Percentiles rank a stretch among this genome's conserved stretches.
phyloP scores from a whole-genome alignment of 1,140 invertebrate genomes.

The Thaumetopoea pityocampa region DNA sequence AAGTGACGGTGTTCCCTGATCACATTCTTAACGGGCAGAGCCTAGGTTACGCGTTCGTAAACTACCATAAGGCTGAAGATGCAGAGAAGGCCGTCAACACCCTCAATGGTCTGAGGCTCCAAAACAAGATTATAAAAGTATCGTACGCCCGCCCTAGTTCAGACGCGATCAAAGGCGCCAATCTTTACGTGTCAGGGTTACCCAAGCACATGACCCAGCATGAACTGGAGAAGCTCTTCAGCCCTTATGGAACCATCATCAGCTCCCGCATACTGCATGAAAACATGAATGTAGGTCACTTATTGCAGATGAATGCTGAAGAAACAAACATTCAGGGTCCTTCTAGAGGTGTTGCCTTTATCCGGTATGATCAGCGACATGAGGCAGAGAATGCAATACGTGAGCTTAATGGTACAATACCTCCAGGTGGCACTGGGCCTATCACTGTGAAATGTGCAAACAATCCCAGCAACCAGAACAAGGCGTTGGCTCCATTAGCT shows the following conservation, averaged over 20 bases:
- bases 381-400: slow-evolving; percentile 79
- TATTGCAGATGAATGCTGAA: slow-evolving; percentile 63
- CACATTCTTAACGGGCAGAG: slow-evolving; percentile 84
- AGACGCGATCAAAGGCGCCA: slow-evolving; percentile 93
- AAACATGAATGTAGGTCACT: slow-evolving; percentile 83
- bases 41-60: slow-evolving; percentile 93
- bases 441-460: slow-evolving; percentile 80
- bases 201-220: slow-evolving; percentile 91
- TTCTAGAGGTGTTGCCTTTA: slow-evolving; percentile 79
- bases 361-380: slow-evolving; percentile 78
- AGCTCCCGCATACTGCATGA: slow-evolving; percentile 92
- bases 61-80: slow-evolving; percentile 89
- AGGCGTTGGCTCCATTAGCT: slow-evolving; percentile 68
- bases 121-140: slow-evolving; percentile 95
- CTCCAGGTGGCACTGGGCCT: slow-evolving; percentile 76
- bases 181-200: slow-evolving; percentile 91
- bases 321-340: slow-evolving; percentile 69
- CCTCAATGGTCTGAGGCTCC: slow-evolving; percentile 88
- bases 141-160: slow-evolving; percentile 92
- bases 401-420: slow-evolving; percentile 78
- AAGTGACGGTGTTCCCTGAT: slow-evolving; percentile 83
- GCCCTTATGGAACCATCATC: slow-evolving; percentile 89
- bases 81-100: slow-evolving; percentile 91
- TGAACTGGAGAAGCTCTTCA: slow-evolving; percentile 89
- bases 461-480: slow-evolving; percentile 79